phyloP scores from a whole-genome alignment of 2,113 vertebrate species.

The Xiphias gladius region DNA sequence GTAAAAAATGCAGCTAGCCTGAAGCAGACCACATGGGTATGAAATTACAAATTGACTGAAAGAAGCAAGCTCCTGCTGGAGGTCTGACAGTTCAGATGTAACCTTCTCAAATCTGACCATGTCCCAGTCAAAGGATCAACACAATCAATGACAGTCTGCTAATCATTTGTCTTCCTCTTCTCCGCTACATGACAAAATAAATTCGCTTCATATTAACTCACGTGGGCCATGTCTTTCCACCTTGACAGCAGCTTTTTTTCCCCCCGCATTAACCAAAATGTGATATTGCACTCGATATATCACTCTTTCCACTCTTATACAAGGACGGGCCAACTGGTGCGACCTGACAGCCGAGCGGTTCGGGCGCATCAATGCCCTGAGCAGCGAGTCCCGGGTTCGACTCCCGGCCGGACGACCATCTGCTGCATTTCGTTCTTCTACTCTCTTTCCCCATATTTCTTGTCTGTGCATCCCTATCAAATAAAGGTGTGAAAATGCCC shows the following conservation, averaged over 20 bases:
- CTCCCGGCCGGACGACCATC: too few species aligned
- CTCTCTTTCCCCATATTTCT: too few species aligned
- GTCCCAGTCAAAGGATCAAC: slow-evolving; percentile 19
- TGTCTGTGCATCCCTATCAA: too few species aligned
- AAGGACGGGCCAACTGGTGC: neutral
- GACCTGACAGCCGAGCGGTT: too few species aligned
- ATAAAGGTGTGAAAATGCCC: too few species aligned
- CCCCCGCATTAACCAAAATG: slow-evolving; percentile 13
- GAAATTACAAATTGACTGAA: slow-evolving; percentile 33
- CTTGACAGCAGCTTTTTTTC: slow-evolving; percentile 4
- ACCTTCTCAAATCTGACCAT: slow-evolving; percentile 1
- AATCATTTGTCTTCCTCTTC: slow-evolving; percentile 20
- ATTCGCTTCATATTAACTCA: slow-evolving; percentile 34
- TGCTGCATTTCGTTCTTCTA: too few species aligned
- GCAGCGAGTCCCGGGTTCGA: too few species aligned
- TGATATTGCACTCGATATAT: neutral
- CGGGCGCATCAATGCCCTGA: too few species aligned
- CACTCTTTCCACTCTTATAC: neutral
- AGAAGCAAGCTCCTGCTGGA: neutral
- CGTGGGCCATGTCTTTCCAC: neutral
- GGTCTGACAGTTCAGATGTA: neutral
- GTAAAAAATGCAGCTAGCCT: slow-evolving; percentile 6
- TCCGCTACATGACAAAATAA: slow-evolving; percentile 21
- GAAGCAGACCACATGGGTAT: neutral
- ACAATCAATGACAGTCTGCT: slow-evolving; percentile 21